Conservation (phyloP, 2,797 vertebrate species). For the Aldrovandia affinis region DNA sequence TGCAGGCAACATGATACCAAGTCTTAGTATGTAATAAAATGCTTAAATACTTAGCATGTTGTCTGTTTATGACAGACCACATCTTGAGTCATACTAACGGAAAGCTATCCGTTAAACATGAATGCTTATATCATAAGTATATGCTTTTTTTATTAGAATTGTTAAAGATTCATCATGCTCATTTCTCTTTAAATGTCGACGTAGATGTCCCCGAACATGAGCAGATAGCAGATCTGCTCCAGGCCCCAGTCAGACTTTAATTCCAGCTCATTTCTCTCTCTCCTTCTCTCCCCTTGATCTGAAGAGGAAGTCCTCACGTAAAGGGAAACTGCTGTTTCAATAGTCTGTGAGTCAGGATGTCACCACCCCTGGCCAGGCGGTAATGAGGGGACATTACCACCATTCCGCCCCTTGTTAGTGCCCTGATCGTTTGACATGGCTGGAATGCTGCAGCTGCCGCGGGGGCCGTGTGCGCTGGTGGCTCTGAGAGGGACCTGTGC, state of each 20-base stretch:
- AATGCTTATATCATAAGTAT: neutral
- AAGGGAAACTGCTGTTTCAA: slow-evolving; percentile 77
- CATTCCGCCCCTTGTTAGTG: slow-evolving; percentile 57
- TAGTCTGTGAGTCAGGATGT: slow-evolving; percentile 77
- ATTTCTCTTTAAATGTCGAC: neutral
- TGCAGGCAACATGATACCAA: neutral
- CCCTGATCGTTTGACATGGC: slow-evolving; percentile 62
- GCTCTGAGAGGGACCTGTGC: neutral
- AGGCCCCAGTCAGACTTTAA: neutral
- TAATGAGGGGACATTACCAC: slow-evolving; percentile 73
- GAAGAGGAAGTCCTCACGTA: slow-evolving; percentile 64
- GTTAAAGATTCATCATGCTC: neutral
- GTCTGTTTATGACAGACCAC: neutral
- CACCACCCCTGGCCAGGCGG: slow-evolving; percentile 71
- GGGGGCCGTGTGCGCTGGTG: slow-evolving; percentile 60
- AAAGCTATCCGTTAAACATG: neutral
- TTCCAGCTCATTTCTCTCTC: slow-evolving; percentile 5
- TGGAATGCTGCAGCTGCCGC: slow-evolving; percentile 72
- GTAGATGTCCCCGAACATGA: slow-evolving; percentile 1
- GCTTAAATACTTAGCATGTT: neutral
- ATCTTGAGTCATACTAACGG: neutral
- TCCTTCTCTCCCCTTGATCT: slow-evolving; percentile 13
- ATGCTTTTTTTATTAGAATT: neutral
- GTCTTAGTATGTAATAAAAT: neutral
- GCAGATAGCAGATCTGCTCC: neutral